Conservation (phyloP, 2,797 vertebrate species). For the Strix occidentalis region DNA sequence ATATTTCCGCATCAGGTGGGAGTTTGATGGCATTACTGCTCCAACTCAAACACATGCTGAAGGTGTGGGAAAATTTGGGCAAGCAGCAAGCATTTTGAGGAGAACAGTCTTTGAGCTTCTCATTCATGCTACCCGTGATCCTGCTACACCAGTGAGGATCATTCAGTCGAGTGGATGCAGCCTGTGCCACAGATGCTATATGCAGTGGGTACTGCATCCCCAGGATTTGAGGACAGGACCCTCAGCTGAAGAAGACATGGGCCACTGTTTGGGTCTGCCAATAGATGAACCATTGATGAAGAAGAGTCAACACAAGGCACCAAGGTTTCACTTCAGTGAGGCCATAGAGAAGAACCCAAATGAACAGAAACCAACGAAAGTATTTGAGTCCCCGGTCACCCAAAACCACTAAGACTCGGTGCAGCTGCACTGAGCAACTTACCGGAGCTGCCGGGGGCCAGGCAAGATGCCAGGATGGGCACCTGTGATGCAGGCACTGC, state of each 20-base stretch:
- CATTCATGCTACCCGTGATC: rapidly evolving
- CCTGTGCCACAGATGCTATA: background rate
- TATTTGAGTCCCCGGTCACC: background rate
- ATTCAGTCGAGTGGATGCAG: rapidly evolving
- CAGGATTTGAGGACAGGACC: background rate
- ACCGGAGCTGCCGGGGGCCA: rapidly evolving
- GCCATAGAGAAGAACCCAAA: constrained; percentile 23
- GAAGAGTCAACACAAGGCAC: background rate
- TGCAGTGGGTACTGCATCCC: too few species aligned
- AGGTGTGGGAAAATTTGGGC: background rate
- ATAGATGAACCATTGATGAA: rapidly evolving
- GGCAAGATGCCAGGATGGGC: background rate
- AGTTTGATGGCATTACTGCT: background rate
- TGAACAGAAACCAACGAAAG: constrained; percentile 63
- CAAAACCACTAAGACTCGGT: background rate
- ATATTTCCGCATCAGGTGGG: too few species aligned
- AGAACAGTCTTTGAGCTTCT: background rate
- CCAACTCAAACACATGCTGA: background rate
- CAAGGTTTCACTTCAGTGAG: constrained; percentile 34
- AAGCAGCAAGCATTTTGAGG: background rate
- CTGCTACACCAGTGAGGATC: background rate
- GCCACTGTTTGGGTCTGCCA: background rate
- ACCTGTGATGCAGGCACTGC: background rate
- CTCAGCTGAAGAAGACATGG: background rate
- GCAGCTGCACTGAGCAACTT: background rate